phyloP scores from a whole-genome alignment of 2,888 invertebrate genomes.

The Geotrupes spiniger region DNA sequence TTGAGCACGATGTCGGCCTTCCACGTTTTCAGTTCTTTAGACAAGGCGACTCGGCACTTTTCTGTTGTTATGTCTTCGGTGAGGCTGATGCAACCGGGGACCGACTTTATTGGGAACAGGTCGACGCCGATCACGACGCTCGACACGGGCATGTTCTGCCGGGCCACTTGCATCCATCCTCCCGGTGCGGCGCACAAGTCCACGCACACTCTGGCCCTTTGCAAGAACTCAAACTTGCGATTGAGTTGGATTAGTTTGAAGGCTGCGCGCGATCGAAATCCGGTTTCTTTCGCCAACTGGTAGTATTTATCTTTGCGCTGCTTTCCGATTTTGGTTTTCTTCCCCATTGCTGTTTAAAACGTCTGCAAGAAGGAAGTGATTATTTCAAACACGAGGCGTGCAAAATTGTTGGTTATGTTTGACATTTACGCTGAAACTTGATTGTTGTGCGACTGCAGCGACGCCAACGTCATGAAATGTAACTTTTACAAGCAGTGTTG shows the following conservation, averaged over 20 bases:
- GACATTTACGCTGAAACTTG: no score
- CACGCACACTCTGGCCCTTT: constrained; percentile 92
- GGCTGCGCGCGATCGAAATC: constrained; percentile 96
- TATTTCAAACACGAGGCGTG: no score
- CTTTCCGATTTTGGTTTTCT: constrained; percentile 95
- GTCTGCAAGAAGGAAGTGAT: no score
- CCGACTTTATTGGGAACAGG: constrained; percentile 87
- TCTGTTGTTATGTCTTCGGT: constrained; percentile 97
- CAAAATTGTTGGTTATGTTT: no score
- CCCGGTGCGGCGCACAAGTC: constrained; percentile 99
- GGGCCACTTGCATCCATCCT: constrained; percentile 99
- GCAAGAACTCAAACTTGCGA: constrained; percentile 93
- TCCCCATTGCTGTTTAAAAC: constrained; percentile 67
- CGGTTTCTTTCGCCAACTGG: constrained; percentile 97
- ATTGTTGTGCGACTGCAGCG: no score
- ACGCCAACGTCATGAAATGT: no score
- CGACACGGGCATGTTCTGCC: constrained; percentile 95
- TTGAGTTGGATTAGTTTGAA: constrained; percentile 98
- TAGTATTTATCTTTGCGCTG: constrained; percentile 98
- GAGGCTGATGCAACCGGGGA: constrained; percentile 86
- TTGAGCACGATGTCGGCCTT: constrained; percentile 96
- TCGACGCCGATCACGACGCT: constrained; percentile 95
- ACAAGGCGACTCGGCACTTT: constrained; percentile 77
- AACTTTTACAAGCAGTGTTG: no score
- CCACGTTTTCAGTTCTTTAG: constrained; percentile 88